Evolutionary conservation across 2,113 vertebrate genomes (phyloP).

Genomic region (Epinephelus fuscoguttatus): DNA sequence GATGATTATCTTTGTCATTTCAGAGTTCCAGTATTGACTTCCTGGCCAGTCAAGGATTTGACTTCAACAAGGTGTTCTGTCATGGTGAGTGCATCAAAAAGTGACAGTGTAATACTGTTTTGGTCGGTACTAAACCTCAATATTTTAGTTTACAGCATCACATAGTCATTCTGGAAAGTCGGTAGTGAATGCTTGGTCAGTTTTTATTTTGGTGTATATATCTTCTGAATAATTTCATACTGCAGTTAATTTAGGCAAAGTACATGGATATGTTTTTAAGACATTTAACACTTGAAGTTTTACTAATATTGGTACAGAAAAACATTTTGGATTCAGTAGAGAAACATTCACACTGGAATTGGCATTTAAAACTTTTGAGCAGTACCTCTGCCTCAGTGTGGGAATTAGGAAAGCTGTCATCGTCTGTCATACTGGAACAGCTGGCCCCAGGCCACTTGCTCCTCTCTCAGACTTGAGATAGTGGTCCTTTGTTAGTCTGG

Average conservation of each 20-base stretch:
- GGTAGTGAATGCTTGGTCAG: not conserved
- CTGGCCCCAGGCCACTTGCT: not conserved
- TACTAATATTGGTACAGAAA: not conserved
- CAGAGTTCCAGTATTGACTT: constrained; percentile 99
- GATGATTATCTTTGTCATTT: constrained; percentile 67
- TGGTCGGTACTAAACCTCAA: too few relatives aligned
- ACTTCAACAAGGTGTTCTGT: constrained; percentile 99
- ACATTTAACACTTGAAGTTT: not conserved
- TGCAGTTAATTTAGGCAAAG: not conserved
- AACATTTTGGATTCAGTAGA: not conserved
- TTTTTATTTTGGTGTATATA: not conserved
- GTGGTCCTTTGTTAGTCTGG: not conserved
- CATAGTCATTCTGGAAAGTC: not conserved
- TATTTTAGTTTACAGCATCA: not conserved
- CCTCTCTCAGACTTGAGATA: not conserved
- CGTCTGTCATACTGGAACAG: not conserved
- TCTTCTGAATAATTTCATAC: not conserved
- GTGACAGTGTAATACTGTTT: not conserved
- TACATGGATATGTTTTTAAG: not conserved
- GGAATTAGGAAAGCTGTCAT: not conserved
- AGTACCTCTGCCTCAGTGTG: not conserved
- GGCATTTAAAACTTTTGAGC: not conserved
- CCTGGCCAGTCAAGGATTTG: constrained; percentile 98
- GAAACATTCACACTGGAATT: not conserved
- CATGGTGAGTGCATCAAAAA: constrained; percentile 86